A percentile compares a stretch with the other conserved stretches of the same genome.
Evolutionary conservation across 2,888 invertebrate genomes (phyloP).

Genomic region (Pemphredon lugubris): DNA sequence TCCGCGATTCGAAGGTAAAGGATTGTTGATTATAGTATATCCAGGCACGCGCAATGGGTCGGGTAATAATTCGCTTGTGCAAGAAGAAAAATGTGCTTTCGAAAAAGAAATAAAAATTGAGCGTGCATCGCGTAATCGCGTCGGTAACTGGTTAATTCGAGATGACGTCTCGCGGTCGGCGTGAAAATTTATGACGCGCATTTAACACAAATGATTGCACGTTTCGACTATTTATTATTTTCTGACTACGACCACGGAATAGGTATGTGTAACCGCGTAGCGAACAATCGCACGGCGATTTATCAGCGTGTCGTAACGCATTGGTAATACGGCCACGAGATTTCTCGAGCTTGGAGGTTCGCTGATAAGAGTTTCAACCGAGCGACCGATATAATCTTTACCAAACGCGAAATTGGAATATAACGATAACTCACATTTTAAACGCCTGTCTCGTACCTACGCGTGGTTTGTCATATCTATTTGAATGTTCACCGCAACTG

Average conservation of each 20-base stretch:
- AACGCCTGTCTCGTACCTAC: too few relatives aligned
- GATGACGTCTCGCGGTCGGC: slow-evolving; percentile 35
- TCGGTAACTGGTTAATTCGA: slow-evolving; percentile 35
- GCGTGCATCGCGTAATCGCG: slow-evolving; percentile 33
- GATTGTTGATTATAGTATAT: slow-evolving; percentile 31
- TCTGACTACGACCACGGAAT: slow-evolving; percentile 30
- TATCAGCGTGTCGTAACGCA: slow-evolving; percentile 44
- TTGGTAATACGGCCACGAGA: slow-evolving; percentile 18
- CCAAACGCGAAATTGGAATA: not conserved
- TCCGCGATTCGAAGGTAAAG: slow-evolving; percentile 6
- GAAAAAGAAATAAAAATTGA: slow-evolving; percentile 42
- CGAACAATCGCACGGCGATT: slow-evolving; percentile 54
- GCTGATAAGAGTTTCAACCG: slow-evolving; percentile 6
- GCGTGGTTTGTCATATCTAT: too few relatives aligned
- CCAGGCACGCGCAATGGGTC: slow-evolving; percentile 11
- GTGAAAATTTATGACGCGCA: slow-evolving; percentile 47
- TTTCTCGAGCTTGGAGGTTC: not conserved
- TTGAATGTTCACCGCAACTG: too few relatives aligned
- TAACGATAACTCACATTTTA: slow-evolving; percentile 14
- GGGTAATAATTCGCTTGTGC: slow-evolving; percentile 35
- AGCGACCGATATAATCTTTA: slow-evolving; percentile 11
- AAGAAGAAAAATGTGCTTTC: slow-evolving; percentile 18
- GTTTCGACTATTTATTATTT: slow-evolving; percentile 54
- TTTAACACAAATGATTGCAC: slow-evolving; percentile 43
- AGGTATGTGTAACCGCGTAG: slow-evolving; percentile 27